Percentiles rank a stretch among this genome's conserved stretches.
Evolutionary conservation across 2,888 invertebrate species (phyloP).

Genomic region (Oscheius sp.): DNA sequence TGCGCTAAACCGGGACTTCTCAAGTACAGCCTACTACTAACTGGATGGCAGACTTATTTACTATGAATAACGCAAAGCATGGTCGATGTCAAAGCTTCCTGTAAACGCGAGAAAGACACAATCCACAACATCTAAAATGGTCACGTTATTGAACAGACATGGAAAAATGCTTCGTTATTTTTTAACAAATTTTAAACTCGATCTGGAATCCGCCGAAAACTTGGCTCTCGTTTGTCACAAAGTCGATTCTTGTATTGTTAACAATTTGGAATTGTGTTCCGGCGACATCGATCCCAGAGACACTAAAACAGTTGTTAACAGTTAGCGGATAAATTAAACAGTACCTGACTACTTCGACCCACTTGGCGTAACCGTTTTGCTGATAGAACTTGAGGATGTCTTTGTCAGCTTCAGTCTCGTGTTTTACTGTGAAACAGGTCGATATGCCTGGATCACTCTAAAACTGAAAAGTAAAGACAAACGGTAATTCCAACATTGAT

Average conservation of each 20-base stretch:
- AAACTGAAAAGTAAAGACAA: background rate
- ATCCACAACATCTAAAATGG: too few relatives aligned
- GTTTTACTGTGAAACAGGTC: background rate
- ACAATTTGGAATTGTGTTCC: background rate
- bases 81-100: too few relatives aligned
- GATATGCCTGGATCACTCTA: background rate
- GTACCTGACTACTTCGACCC: background rate
- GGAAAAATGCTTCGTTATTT: background rate
- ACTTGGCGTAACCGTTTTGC: background rate
- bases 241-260: background rate
- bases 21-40: too few relatives aligned
- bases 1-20: background rate
- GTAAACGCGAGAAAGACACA: too few relatives aligned
- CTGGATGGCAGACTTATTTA: too few relatives aligned
- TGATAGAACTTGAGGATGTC: constrained; percentile 2
- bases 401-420: constrained; percentile 18
- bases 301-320: background rate
- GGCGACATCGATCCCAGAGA: constrained; percentile 11
- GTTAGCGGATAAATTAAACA: background rate
- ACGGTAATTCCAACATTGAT: too few relatives aligned
- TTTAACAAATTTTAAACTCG: background rate
- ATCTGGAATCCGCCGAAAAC: constrained; percentile 15
- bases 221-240: constrained; percentile 15
- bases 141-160: background rate
- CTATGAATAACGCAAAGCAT: too few relatives aligned